Evolutionary conservation across 1,140 invertebrate genomes (phyloP).

Genomic region (Scaptomyza montana): DNA sequence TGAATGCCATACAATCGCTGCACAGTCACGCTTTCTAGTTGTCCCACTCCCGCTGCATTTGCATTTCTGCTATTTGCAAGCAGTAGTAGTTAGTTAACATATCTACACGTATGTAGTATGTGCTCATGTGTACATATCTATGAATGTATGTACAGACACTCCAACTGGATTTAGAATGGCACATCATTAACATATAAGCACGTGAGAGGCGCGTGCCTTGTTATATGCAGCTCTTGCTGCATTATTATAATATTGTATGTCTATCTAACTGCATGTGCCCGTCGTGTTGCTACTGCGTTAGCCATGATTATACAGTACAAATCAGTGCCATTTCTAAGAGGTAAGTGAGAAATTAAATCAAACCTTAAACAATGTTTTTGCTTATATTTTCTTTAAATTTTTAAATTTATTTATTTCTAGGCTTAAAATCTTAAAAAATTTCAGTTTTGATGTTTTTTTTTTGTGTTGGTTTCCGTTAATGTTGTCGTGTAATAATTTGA

Average conservation of each 20-base stretch:
- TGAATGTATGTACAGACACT: slow-evolving; percentile 16
- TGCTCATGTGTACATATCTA: slow-evolving; percentile 20
- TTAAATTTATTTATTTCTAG: too few relatives aligned
- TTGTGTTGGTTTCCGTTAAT: too few relatives aligned
- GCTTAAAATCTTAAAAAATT: too few relatives aligned
- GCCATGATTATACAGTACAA: slow-evolving; percentile 15
- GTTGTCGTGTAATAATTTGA: too few relatives aligned
- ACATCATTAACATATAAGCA: slow-evolving; percentile 78
- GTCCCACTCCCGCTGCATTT: slow-evolving; percentile 3
- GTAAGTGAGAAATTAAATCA: neutral
- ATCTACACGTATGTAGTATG: slow-evolving; percentile 37
- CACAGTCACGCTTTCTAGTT: slow-evolving; percentile 40
- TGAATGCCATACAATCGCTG: slow-evolving; percentile 59
- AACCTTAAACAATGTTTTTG: too few relatives aligned
- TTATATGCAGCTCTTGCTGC: slow-evolving; percentile 58
- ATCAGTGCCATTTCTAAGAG: neutral
- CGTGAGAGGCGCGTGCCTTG: slow-evolving; percentile 61
- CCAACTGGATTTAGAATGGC: slow-evolving; percentile 13
- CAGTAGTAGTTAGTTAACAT: slow-evolving; percentile 51
- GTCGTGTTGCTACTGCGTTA: neutral
- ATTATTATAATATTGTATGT: slow-evolving; percentile 24
- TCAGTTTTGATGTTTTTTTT: too few relatives aligned
- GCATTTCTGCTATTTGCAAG: slow-evolving; percentile 27
- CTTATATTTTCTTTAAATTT: too few relatives aligned
- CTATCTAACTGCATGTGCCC: slow-evolving; percentile 1